Evolutionary conservation across 2,113 vertebrate genomes (phyloP).

Genomic region (Pelecanus crispus): DNA sequence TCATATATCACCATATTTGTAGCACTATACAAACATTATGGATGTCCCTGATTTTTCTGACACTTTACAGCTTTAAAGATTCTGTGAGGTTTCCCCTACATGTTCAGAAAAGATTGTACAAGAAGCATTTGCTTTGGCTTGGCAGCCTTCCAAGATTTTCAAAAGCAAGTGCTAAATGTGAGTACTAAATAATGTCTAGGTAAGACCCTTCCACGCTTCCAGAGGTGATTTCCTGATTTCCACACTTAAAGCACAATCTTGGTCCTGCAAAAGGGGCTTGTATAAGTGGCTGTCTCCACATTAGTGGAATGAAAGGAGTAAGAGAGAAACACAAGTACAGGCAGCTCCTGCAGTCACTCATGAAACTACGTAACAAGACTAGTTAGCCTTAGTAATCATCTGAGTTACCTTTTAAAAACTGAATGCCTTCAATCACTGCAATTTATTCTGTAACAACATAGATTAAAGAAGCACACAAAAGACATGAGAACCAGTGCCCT

Average conservation of each 20-base stretch:
- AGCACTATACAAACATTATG: not conserved
- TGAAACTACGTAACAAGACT: not conserved
- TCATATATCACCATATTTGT: not conserved
- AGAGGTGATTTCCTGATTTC: not conserved
- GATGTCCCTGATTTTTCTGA: not conserved
- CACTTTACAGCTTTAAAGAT: not conserved
- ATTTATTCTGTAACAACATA: not conserved
- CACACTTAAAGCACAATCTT: not conserved
- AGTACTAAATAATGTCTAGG: not conserved
- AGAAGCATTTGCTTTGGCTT: not conserved
- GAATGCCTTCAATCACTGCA: not conserved
- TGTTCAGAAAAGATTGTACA: not conserved
- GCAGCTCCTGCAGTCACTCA: not conserved
- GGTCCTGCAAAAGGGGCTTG: not conserved
- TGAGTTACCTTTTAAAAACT: not conserved
- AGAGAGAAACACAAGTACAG: not conserved
- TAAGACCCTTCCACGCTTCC: not conserved
- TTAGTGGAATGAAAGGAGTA: not conserved
- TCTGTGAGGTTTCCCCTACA: not conserved
- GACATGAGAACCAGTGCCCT: not conserved
- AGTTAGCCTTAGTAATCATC: not conserved
- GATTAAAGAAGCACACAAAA: not conserved
- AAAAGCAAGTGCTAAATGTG: not conserved
- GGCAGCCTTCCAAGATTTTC: not conserved
- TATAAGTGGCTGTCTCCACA: too few species aligned